Evolutionary conservation across 2,113 vertebrate genomes (phyloP), one percentile per base, ranked within the genome.

Genomic region (Plotosus lineatus): DNA sequence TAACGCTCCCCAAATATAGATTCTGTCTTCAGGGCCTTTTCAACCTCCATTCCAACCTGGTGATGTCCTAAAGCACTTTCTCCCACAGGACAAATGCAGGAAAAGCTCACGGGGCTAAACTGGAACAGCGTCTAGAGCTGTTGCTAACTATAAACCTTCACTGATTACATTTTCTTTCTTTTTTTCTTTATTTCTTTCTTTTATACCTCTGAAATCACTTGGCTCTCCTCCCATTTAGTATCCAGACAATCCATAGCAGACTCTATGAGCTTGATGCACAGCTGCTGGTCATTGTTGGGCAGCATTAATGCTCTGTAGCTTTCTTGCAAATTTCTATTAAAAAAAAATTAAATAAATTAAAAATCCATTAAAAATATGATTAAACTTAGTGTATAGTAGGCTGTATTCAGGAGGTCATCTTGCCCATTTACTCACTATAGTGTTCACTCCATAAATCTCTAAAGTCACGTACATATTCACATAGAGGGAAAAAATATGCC

Each of bases 201-300:
- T 4, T 44, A 11, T 19, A 53, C 28, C 60, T 80, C 78, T 60
- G 71, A 88, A 80, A 87, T 78, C 79, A 82, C 87, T 87, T 86
- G 86, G 87, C 87, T 86, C 84, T 79, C 84, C 86, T 88, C 84
- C 88, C 84, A 89, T 93, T 93, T 88, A 92, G 93, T 92, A 90
- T 88, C 85, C 88, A 90, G 86, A 90, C 90, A 91, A 89, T 90
- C 87, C 91, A 88, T 90, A 90, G 91, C 90, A 91, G 89, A 90
- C 82, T 85, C 89, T 85, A 92, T 93, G 90, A 91, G 89, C 88
- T 89, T 81, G 81, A 86, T 55, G 90, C 90, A 89, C 90, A 89
- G 86, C 89, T 90, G 91, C 90, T 89, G 90, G 76, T 85, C 79
- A 68, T 83, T 28, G 83, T 91, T 91, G 92, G 90, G 88, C 89